Evolutionary conservation across 2,113 vertebrate genomes (phyloP).

Genomic region (Psammodynastes pulverulentus): DNA sequence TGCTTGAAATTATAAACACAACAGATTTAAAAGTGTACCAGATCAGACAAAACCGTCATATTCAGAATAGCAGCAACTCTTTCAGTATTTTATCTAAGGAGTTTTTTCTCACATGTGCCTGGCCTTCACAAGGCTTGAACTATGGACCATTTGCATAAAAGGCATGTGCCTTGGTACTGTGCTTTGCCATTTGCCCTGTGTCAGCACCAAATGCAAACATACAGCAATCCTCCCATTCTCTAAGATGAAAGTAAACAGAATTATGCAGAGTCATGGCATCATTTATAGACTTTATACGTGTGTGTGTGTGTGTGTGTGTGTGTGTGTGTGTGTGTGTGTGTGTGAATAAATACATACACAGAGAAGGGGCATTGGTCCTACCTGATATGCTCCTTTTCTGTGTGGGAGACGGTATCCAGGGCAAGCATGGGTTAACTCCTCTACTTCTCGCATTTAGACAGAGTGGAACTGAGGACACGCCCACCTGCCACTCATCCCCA

Average conservation of each 20-base stretch:
- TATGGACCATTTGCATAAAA: background rate
- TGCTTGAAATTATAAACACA: background rate
- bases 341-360: no score
- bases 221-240: background rate
- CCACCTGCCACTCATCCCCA: no score
- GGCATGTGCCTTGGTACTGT: background rate
- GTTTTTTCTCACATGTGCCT: background rate
- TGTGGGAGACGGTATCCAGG: no score
- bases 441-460: no score
- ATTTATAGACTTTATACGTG: background rate
- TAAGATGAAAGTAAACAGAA: background rate
- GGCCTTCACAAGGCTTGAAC: background rate
- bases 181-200: background rate
- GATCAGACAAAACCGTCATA: background rate
- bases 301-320: no score
- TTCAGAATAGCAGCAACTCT: background rate
- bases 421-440: no score
- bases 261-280: background rate
- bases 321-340: no score
- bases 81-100: background rate
- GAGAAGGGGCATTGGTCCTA: no score
- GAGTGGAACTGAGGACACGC: no score
- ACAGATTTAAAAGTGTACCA: background rate
- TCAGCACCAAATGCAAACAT: background rate
- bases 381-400: no score